Evolutionary conservation across 2,888 invertebrate species (phyloP).

Genomic region (Oxystoma pomonae): DNA sequence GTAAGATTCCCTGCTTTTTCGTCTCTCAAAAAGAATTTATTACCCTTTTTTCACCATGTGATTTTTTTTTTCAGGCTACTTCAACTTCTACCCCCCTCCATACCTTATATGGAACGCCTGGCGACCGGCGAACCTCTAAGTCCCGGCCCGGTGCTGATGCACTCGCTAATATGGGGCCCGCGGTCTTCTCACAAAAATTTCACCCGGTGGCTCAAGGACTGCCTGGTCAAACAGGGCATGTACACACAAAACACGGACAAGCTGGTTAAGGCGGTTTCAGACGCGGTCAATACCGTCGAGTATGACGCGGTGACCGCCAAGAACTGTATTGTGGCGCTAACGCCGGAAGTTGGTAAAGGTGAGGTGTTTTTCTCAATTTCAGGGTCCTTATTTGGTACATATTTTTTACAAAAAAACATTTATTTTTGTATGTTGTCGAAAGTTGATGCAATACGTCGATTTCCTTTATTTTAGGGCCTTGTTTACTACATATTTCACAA

Average conservation of each 20-base stretch:
- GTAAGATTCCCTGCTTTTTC: too few relatives aligned
- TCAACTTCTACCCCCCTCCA: conserved; percentile 84
- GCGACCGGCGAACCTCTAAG: conserved; percentile 63
- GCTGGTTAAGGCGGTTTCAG: conserved; percentile 66
- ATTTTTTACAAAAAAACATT: too few relatives aligned
- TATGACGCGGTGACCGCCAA: conserved; percentile 61
- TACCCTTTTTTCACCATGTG: too few relatives aligned
- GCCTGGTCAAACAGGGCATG: conserved; percentile 75
- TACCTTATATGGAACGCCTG: conserved; percentile 78
- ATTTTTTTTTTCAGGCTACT: conserved; percentile 59
- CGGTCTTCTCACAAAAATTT: conserved; percentile 80
- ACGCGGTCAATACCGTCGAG: conserved; percentile 61
- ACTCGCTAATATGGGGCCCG: conserved; percentile 87
- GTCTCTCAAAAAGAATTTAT: too few relatives aligned
- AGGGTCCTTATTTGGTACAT: too few relatives aligned
- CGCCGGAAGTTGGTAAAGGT: conserved; percentile 50
- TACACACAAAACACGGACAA: conserved; percentile 76
- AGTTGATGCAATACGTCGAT: not conserved
- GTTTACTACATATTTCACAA: too few relatives aligned
- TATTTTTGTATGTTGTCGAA: conserved; percentile 7
- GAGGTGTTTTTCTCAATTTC: too few relatives aligned
- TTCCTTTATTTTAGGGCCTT: too few relatives aligned
- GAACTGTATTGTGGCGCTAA: conserved; percentile 54
- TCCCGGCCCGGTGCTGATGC: conserved; percentile 67
- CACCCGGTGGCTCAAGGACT: conserved; percentile 87